Base-by-base conservation (phyloP, 2,113 vertebrate genomes). In the Tachycineta bicolor region DNA sequence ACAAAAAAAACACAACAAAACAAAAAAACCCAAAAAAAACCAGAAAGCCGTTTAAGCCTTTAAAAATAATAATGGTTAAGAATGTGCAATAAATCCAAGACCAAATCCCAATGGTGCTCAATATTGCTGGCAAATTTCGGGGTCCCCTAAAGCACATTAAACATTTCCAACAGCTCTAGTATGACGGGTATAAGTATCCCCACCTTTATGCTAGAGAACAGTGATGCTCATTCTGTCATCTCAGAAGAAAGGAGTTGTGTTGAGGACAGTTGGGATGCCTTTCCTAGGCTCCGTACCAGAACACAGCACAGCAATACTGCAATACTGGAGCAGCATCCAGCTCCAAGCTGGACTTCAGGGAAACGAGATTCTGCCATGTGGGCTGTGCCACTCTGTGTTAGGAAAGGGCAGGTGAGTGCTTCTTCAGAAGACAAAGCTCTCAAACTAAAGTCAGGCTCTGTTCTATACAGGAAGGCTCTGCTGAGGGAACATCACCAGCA, bases 241-340 rank as follows among this genome's bases (percentile, higher is more conserved):
- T 69, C 55, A 81, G 86, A 83, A 74, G 81, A 69, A 49, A n/a
- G 21, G 28, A 47, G 11, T 6, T 33, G 5, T 24, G 17, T 9
- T 59, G 67, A 73, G 44, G 41, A 17, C 19, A 20, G 39, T 1
- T 60, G n/a, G 20, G 39, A 41, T 31, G 24, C 23, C 37, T 77
- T 76, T 53, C 71, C 68, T 29, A 19, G 16, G 2, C 34, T 50
- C 53, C 3, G 0, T 13, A 34, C 14, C 39, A 73, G 67, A 64
- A 25, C 12, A 67, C 11, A 44, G 5, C 34, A 31, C 21, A 52
- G 29, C 41, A 67, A 37, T 37, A 26, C 31, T 47, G n/a, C 1
- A 1, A 5, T 0, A 2, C 46, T 41, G 47, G n/a, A 70, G 52
- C 0, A 1, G 23, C 33, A 22, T 60, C 60, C 56, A 47, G 23